A percentile compares a stretch with the other conserved stretches of the same genome.
These are phyloP conservation scores for Sipha flava DNA, from an alignment of 1,140 invertebrate genomes.

Conservation along the genomic window DNA sequence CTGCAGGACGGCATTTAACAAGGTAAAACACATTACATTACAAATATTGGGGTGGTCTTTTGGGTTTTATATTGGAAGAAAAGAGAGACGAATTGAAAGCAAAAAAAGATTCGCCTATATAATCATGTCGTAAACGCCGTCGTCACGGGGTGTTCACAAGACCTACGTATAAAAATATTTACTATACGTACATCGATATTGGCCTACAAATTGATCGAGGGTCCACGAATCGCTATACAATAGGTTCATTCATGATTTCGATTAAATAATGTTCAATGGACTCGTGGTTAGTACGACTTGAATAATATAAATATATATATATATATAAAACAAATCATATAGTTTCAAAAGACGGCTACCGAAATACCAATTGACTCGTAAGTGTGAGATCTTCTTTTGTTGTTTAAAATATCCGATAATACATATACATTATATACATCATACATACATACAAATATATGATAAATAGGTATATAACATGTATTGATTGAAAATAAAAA, in stretches of 20 bases:
- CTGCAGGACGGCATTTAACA: conserved; percentile 15
- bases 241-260: conserved; percentile 24
- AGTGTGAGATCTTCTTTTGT: conserved; percentile 1
- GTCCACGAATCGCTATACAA: neutral
- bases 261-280: neutral
- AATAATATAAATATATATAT: neutral
- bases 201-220: conserved; percentile 27
- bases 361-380: neutral
- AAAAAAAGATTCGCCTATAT: neutral
- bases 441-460: no score
- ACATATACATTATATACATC: neutral
- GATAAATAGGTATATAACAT: no score
- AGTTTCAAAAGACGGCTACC: neutral
- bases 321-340: neutral
- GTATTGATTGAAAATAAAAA: no score
- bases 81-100: neutral
- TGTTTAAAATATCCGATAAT: neutral
- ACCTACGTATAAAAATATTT: neutral
- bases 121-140: conserved; percentile 11
- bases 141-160: neutral
- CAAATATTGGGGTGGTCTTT: conserved; percentile 14
- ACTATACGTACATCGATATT: conserved; percentile 2
- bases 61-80: neutral
- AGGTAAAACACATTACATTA: neutral
- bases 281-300: conserved; percentile 9